Evolutionary conservation across 2,113 vertebrate genomes (phyloP).

Genomic region (Pontoporia blainvillei): DNA sequence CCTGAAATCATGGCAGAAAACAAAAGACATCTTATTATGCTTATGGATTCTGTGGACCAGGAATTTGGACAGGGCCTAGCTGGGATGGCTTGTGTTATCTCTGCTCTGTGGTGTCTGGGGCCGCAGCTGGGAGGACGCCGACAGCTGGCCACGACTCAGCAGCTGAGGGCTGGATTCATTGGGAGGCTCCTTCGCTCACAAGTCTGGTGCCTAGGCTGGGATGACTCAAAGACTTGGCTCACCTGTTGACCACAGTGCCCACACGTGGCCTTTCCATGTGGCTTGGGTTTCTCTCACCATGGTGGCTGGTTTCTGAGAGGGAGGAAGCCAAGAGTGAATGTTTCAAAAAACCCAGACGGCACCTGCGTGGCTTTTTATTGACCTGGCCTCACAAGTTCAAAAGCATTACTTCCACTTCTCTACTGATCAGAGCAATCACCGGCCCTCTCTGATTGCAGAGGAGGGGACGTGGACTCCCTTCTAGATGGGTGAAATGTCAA

Average conservation of each 20-base stretch:
- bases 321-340: not conserved
- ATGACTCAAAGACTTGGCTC: not conserved
- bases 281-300: not conserved
- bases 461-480: rapidly evolving
- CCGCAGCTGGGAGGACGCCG: not conserved
- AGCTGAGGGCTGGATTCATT: not conserved
- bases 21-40: not conserved
- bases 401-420: not conserved
- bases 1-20: not conserved
- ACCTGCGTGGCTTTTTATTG: not conserved
- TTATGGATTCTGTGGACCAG: not conserved
- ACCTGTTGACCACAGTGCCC: not conserved
- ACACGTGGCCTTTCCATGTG: not conserved
- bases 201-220: not conserved
- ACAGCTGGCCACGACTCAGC: not conserved
- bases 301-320: not conserved
- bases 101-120: not conserved
- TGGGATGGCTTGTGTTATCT: not conserved
- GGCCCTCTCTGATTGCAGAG: not conserved
- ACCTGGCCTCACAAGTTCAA: not conserved
- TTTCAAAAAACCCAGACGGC: not conserved
- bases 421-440: no score
- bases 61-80: not conserved
- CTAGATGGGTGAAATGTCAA: not conserved
- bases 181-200: not conserved